Evolutionary conservation across 2,888 invertebrate species (phyloP), one percentile per base, ranked within the genome.

Genomic region (Ectemnius lituratus): DNA sequence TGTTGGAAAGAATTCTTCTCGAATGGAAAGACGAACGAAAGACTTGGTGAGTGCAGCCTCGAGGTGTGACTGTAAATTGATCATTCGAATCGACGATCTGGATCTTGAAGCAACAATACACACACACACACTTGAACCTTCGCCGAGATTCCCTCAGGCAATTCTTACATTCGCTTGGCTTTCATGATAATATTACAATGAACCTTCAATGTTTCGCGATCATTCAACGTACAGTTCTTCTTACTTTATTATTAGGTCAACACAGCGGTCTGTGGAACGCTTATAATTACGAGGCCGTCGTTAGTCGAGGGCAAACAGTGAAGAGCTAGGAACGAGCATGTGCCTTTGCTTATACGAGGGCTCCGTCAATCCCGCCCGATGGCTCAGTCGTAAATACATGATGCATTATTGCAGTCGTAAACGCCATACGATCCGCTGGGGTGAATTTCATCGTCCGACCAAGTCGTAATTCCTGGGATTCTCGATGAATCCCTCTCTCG

Each of bases 61-160:
- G 63, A 72, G 76, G 73, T 65, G 70, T 69, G 78, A 81, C 75
- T 74, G 67, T 78, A 81, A 78, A 78, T 76, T 72, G 78, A 81
- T 69, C 74, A 80, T 73, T 70, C 59, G 13, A 67, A 66, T 68
- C 64, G 49, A 23, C 67, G 72, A 81, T 79, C 78, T 75, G 59
- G 72, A 81, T 80, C 52, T 52, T 2, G 16, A 16, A 14, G 52
- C 52, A 52, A 14, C 52, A 14, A 52, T 16, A 52, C 16, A n/a
- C n/a, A n/a, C n/a, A n/a, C n/a, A n/a, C n/a, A 4, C 16, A 52
- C n/a, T 47, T 47, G 52, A 16, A 14, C 52, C 16, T 11, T 52
- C 16, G 52, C 0, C 0, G 13, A 52, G 52, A n/a, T 11, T 37
- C 11, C 8, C 8, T 11, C 11, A 8, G 52, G 52, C 52, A 37